Evolutionary conservation across 2,797 vertebrate genomes (phyloP).

Genomic region (Parauchenoglanis ngamensis): DNA sequence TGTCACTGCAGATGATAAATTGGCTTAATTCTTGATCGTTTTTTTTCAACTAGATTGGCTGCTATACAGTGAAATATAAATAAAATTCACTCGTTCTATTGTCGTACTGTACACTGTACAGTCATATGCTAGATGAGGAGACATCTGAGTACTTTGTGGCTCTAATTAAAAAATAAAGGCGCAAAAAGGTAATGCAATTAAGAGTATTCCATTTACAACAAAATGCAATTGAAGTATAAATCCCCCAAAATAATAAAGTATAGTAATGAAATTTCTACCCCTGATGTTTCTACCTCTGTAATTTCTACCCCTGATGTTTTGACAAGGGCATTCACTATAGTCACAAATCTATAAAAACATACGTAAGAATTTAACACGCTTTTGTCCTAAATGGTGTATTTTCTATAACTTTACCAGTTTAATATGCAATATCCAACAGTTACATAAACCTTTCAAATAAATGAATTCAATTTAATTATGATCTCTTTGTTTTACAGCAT

Average conservation of each 20-base stretch:
- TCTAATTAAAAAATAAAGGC: background rate
- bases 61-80: background rate
- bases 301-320: background rate
- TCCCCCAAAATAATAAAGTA: background rate
- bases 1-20: no score
- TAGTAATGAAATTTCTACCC: background rate
- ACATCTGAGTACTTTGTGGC: background rate
- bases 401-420: background rate
- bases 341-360: background rate
- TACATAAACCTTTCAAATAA: background rate
- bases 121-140: background rate
- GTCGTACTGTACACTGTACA: background rate
- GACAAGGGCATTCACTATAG: background rate
- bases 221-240: background rate
- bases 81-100: background rate
- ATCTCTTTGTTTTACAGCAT: conserved; percentile 36
- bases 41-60: background rate
- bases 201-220: background rate
- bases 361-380: background rate
- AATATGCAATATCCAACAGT: background rate
- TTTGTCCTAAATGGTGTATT: background rate
- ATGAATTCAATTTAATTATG: background rate
- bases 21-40: no score
- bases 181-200: background rate
- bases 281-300: no score